Evolutionary conservation across 2,888 invertebrate genomes (phyloP).

Genomic region (Omphaloscelis lunosa): DNA sequence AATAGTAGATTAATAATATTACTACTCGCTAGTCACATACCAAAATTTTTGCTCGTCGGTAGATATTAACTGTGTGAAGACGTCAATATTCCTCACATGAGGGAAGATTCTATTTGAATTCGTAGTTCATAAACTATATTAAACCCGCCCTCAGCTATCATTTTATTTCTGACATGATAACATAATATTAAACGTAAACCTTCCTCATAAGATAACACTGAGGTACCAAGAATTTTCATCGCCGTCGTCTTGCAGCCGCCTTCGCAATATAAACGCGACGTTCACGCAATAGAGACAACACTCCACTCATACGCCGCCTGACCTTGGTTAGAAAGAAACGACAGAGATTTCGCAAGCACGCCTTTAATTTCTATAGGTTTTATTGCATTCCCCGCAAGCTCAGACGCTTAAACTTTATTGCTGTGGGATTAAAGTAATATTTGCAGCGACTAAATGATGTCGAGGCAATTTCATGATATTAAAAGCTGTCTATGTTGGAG

Average conservation of each 20-base stretch:
- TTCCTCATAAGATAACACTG: slow-evolving; percentile 88
- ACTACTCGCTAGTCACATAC: neutral
- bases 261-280: slow-evolving; percentile 87
- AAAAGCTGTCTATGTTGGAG: slow-evolving; percentile 87
- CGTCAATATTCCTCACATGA: slow-evolving; percentile 27
- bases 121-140: slow-evolving; percentile 74
- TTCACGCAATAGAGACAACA: slow-evolving; percentile 84
- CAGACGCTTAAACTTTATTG: slow-evolving; percentile 90
- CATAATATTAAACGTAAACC: slow-evolving; percentile 87
- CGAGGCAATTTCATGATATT: slow-evolving; percentile 89
- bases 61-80: slow-evolving; percentile 17
- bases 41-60: neutral
- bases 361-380: slow-evolving; percentile 88
- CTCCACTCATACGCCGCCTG: slow-evolving; percentile 75
- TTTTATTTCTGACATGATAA: slow-evolving; percentile 81
- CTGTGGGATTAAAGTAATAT: slow-evolving; percentile 90
- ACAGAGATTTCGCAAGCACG: slow-evolving; percentile 80
- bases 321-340: slow-evolving; percentile 88
- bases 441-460: slow-evolving; percentile 90
- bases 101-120: slow-evolving; percentile 61
- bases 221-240: slow-evolving; percentile 89
- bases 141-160: slow-evolving; percentile 72
- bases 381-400: slow-evolving; percentile 90
- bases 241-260: slow-evolving; percentile 85
- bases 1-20: neutral